These are phyloP conservation scores for Chloroceryle amazona DNA, from an alignment of 2,797 vertebrate species.

Conservation along the genomic window DNA sequence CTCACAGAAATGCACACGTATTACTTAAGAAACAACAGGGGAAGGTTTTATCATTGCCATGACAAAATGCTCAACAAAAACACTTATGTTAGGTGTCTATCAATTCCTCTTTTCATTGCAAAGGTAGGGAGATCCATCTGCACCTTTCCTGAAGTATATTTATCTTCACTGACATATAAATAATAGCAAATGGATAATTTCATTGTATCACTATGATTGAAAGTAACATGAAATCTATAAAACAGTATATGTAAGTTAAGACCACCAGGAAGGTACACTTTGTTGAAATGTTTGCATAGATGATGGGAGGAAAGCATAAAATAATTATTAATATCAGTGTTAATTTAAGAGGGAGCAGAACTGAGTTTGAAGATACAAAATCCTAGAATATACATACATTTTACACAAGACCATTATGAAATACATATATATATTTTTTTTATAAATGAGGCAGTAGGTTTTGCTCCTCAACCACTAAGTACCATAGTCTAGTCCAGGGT, in stretches of 20 bases:
- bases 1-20: neutral
- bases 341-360: neutral
- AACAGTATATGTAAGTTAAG: neutral
- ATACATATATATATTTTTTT: too few relatives aligned
- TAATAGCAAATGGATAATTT: constrained; percentile 13
- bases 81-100: constrained; percentile 5
- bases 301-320: neutral
- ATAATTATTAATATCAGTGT: neutral
- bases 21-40: neutral
- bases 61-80: neutral
- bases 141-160: neutral
- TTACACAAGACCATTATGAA: neutral
- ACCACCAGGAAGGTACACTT: neutral
- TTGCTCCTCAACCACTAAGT: neutral
- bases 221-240: constrained; percentile 5
- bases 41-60: neutral
- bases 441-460: neutral
- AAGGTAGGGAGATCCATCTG: constrained; percentile 5
- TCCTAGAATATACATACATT: neutral
- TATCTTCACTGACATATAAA: constrained; percentile 1
- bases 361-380: neutral
- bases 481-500: neutral
- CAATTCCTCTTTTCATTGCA: constrained; percentile 33
- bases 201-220: neutral
- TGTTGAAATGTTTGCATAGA: constrained; percentile 21